phyloP scores from a whole-genome alignment of 2,113 vertebrate genomes.

The Pterocles orientalis region DNA sequence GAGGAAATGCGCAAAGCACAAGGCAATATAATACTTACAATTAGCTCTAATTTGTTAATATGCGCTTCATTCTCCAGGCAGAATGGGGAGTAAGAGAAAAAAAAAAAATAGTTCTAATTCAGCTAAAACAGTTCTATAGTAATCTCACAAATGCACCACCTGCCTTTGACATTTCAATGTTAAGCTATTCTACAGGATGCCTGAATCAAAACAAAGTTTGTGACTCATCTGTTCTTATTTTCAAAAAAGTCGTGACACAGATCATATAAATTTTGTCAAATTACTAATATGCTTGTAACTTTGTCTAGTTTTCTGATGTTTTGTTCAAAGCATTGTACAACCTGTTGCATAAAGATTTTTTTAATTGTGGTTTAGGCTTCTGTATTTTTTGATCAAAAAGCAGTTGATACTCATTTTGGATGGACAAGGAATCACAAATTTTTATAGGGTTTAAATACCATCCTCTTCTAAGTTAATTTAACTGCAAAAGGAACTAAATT shows the following conservation, averaged over 20 bases:
- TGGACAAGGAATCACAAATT: neutral
- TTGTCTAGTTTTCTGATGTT: neutral
- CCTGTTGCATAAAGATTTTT: neutral
- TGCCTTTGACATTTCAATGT: neutral
- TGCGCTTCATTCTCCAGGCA: neutral
- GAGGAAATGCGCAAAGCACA: neutral
- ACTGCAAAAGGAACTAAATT: constrained; percentile 60
- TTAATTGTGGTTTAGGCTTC: neutral
- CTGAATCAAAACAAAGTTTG: neutral
- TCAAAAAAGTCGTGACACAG: neutral
- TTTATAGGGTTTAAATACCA: constrained; percentile 32
- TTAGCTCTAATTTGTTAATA: neutral
- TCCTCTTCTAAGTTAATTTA: constrained; percentile 52
- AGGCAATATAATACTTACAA: neutral
- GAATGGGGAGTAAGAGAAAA: neutral
- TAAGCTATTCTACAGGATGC: neutral
- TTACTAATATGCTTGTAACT: neutral
- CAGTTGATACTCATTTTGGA: neutral
- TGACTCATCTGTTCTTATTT: neutral
- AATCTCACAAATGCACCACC: neutral
- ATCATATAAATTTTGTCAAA: neutral
- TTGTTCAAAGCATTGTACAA: neutral
- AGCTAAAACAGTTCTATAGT: neutral
- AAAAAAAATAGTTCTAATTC: neutral
- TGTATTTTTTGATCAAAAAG: neutral